Conservation (phyloP, 2,888 invertebrate species). For the Lasioglossum calceatum region DNA sequence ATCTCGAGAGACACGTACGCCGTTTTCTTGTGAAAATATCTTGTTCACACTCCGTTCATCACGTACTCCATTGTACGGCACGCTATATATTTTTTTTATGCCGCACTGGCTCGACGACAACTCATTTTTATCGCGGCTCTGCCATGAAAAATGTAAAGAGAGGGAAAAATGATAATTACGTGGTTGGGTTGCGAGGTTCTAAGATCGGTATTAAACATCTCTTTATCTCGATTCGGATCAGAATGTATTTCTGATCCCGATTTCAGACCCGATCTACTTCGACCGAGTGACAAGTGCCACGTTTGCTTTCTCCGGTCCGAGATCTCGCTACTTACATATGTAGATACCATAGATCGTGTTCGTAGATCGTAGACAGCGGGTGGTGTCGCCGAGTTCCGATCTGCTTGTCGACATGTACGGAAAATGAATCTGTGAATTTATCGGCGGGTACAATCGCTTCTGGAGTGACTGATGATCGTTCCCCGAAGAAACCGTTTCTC, state of each 20-base stretch:
- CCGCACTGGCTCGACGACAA: not conserved
- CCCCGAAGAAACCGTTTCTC: constrained; percentile 53
- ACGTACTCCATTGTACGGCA: not conserved
- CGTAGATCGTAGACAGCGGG: constrained; percentile 65
- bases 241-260: not conserved
- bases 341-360: constrained; percentile 57
- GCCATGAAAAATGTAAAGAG: not conserved
- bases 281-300: constrained; percentile 6
- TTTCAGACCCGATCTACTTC: not conserved
- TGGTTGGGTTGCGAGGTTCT: no score
- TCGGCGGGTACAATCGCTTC: constrained; percentile 59
- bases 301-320: constrained; percentile 34
- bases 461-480: constrained; percentile 63
- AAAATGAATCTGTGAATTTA: constrained; percentile 60
- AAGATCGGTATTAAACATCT: not conserved
- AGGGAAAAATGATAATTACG: not conserved
- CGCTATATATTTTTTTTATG: not conserved
- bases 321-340: constrained; percentile 39
- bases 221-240: not conserved
- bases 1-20: constrained; percentile 29
- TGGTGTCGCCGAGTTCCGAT: constrained; percentile 53
- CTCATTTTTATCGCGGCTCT: not conserved
- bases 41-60: constrained; percentile 5
- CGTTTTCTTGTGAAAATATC: constrained; percentile 20
- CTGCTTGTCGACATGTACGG: constrained; percentile 56